Conservation (phyloP, 2,888 invertebrate species). For the Troilus luridus region DNA sequence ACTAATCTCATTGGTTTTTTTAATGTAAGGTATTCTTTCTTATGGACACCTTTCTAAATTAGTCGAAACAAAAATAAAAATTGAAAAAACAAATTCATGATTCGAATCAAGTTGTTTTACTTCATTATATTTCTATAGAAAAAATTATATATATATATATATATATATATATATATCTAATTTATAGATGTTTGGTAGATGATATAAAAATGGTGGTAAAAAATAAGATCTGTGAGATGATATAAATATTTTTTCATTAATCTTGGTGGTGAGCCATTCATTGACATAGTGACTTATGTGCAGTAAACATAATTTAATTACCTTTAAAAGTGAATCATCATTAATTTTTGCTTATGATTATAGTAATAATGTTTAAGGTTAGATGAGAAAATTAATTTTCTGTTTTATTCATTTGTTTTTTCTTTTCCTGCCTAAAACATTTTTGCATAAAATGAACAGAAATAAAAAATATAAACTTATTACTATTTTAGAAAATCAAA, state of each 20-base stretch:
- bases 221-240: background rate
- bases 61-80: background rate
- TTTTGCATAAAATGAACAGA: too few species aligned
- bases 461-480: too few species aligned
- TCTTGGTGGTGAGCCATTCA: too few species aligned
- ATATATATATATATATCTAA: background rate
- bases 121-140: background rate
- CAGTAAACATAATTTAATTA: too few species aligned
- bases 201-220: background rate
- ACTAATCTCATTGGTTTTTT: background rate
- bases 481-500: too few species aligned
- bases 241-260: background rate
- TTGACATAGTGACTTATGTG: too few species aligned
- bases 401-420: too few species aligned
- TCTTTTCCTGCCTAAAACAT: too few species aligned
- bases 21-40: constrained; percentile 4
- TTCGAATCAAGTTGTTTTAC: background rate
- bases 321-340: too few species aligned
- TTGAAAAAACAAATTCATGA: background rate
- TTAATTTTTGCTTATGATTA: too few species aligned
- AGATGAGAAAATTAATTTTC: too few species aligned
- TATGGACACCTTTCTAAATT: background rate
- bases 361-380: too few species aligned
- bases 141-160: background rate
- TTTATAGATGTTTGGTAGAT: background rate